Evolutionary conservation across 2,113 vertebrate species (phyloP).

Genomic region (Siniperca knerii): DNA sequence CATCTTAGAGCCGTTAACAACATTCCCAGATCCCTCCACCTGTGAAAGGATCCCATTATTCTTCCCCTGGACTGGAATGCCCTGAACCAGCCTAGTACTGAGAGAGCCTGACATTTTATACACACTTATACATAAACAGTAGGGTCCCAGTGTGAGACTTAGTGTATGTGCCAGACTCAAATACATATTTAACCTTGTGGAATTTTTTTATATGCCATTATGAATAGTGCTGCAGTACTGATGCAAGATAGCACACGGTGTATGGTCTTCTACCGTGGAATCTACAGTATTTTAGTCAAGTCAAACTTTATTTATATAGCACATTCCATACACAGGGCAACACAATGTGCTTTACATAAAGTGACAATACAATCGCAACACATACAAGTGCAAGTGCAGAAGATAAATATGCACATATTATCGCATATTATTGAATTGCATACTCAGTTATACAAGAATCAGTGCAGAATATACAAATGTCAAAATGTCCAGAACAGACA

Average conservation of each 20-base stretch:
- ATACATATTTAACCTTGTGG: neutral
- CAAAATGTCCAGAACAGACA: no score
- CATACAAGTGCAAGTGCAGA: no score
- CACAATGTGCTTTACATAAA: no score
- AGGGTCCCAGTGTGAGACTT: neutral
- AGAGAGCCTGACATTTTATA: conserved; percentile 29
- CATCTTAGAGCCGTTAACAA: conserved; percentile 68
- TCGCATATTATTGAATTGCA: no score
- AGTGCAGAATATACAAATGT: no score
- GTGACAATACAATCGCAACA: no score
- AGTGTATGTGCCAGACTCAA: neutral
- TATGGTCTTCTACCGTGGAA: neutral
- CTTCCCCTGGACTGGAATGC: conserved; percentile 55
- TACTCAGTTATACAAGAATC: no score
- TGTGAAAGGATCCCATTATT: conserved; percentile 81
- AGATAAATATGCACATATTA: no score
- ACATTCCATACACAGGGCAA: no score
- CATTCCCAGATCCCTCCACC: conserved; percentile 72
- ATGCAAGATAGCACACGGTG: neutral
- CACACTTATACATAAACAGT: conserved; percentile 1
- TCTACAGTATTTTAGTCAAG: neutral
- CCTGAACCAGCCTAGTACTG: conserved; percentile 15
- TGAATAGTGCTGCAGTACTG: neutral
- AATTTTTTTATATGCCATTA: no score
- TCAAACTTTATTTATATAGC: no score